Percentiles rank a stretch among this genome's conserved stretches.
These are phyloP conservation scores for Vanessa tameamea DNA, from an alignment of 1,140 invertebrate genomes.

Conservation along the genomic window DNA sequence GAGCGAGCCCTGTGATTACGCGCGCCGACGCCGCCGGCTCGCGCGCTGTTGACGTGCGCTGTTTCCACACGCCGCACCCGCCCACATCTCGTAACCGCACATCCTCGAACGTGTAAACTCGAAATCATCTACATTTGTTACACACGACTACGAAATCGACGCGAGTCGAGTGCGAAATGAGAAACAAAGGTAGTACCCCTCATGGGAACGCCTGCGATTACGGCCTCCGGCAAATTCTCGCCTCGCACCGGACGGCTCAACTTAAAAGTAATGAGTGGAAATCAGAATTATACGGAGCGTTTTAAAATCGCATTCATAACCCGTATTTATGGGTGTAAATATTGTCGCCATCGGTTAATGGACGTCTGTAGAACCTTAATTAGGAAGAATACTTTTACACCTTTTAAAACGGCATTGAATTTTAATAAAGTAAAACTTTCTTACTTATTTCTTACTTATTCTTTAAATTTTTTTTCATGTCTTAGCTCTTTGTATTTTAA, in stretches of 20 bases:
- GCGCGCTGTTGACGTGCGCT: slow-evolving; percentile 64
- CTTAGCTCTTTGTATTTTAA: too few relatives aligned
- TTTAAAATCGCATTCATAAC: slow-evolving; percentile 45
- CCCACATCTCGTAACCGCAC: slow-evolving; percentile 44
- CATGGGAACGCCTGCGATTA: slow-evolving; percentile 57
- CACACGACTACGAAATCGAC: slow-evolving; percentile 13
- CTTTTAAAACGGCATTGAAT: not conserved
- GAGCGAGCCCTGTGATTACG: slow-evolving; percentile 74
- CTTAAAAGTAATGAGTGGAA: slow-evolving; percentile 64
- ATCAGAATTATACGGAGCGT: slow-evolving; percentile 55
- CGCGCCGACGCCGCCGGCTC: slow-evolving; percentile 63
- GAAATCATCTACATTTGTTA: slow-evolving; percentile 30
- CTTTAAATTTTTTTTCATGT: too few relatives aligned
- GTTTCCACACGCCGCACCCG: slow-evolving; percentile 57
- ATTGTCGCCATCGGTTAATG: slow-evolving; percentile 30
- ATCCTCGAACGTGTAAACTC: slow-evolving; percentile 50
- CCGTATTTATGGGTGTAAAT: slow-evolving; percentile 41
- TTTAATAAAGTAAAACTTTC: too few relatives aligned
- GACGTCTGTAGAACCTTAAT: slow-evolving; percentile 15
- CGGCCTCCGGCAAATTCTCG: slow-evolving; percentile 62
- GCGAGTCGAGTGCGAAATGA: slow-evolving; percentile 36
- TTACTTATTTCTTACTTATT: too few relatives aligned
- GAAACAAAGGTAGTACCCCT: slow-evolving; percentile 46
- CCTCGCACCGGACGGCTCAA: slow-evolving; percentile 56
- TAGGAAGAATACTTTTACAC: slow-evolving; percentile 18